A percentile compares a stretch with the other conserved stretches of the same genome.
Conservation (phyloP, 2,888 invertebrate species). For the Electrophaes corylata region DNA sequence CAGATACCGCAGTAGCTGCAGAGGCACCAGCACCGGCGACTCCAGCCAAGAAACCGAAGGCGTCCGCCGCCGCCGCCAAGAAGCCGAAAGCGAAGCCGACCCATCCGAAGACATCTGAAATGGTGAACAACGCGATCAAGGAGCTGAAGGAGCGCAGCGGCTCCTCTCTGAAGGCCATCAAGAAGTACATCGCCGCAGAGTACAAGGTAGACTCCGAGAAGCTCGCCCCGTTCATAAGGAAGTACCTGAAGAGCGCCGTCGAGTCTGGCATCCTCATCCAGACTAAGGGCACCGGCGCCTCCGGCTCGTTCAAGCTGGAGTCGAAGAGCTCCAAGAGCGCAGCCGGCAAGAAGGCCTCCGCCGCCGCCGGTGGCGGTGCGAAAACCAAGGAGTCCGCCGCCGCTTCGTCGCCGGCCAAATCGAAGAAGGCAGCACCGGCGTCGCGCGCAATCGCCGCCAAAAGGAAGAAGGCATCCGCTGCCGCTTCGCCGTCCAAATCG, state of each 20-base stretch:
- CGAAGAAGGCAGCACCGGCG: conserved; percentile 34
- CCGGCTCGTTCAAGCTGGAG: conserved; percentile 22
- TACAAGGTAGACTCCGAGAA: conserved; percentile 86
- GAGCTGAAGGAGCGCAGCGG: conserved; percentile 83
- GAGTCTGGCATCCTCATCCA: too few species aligned
- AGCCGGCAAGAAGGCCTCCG: conserved; percentile 40
- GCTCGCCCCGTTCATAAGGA: conserved; percentile 83
- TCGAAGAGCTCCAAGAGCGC: conserved; percentile 24
- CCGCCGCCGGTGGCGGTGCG: conserved; percentile 31
- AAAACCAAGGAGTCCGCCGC: conserved; percentile 45
- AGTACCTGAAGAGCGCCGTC: conserved; percentile 35
- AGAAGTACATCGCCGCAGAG: conserved; percentile 85
- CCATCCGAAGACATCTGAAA: conserved; percentile 58
- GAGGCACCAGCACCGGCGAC: conserved; percentile 54
- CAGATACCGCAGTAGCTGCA: conserved; percentile 53
- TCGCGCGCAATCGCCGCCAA: conserved; percentile 41
- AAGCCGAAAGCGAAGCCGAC: conserved; percentile 54
- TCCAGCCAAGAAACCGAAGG: conserved; percentile 53
- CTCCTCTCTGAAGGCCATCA: conserved; percentile 84
- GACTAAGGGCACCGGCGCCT: too few species aligned
- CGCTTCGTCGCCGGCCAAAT: conserved; percentile 35
- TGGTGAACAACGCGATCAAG: conserved; percentile 84
- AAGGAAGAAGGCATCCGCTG: conserved; percentile 41
- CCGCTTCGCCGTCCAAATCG: conserved; percentile 43
- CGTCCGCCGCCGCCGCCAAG: conserved; percentile 44